Evolutionary conservation across 2,888 invertebrate genomes (phyloP), one percentile per base, ranked within the genome.

Genomic region (Leptopilina myrica): DNA sequence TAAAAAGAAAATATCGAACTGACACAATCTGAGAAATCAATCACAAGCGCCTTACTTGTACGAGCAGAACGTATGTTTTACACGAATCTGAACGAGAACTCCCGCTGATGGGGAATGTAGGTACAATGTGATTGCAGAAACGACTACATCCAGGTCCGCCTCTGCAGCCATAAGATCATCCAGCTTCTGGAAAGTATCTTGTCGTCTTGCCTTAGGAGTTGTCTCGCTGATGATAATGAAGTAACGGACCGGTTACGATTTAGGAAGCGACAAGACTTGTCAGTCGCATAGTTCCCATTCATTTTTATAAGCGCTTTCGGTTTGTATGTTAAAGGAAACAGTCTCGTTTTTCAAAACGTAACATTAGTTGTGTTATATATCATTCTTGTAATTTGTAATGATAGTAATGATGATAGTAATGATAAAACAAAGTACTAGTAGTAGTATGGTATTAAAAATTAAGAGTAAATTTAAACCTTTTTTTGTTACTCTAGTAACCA

Each of bases 221-320:
- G 40, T 66, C 78, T 67, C 66, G 66, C 49, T 62, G 76, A 79
- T 79, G 67, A 76, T 79, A 79, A 79, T 79, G 76, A 79, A 76
- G 79, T 79, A 79, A 79, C 79, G 79, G 79, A 79, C 79, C 20
- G 67, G 76, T 79, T 79, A 33, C 79, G 79, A 79, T 76, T 79
- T 79, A 79, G 76, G 79, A 76, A 79, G 67, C 67, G 66, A 56
- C 65, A 64, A 78, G 64, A 73, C 64, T 64, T 65, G 66, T 76
- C 64, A 65, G 14, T 78, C 49, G 78, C 66, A 75, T 78, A 49
- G 76, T 64, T 76, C 64, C 64, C 73, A 78, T 78, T 78, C 69
- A 62, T 73, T 33, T 64, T 12, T 15, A 62, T 62, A 20, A 9
- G 15, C 4, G 49, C 49, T 62, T 62, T 62, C 15, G 62, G 62